phyloP scores from a whole-genome alignment of 1,140 invertebrate species.

The Drosophila burlai region DNA sequence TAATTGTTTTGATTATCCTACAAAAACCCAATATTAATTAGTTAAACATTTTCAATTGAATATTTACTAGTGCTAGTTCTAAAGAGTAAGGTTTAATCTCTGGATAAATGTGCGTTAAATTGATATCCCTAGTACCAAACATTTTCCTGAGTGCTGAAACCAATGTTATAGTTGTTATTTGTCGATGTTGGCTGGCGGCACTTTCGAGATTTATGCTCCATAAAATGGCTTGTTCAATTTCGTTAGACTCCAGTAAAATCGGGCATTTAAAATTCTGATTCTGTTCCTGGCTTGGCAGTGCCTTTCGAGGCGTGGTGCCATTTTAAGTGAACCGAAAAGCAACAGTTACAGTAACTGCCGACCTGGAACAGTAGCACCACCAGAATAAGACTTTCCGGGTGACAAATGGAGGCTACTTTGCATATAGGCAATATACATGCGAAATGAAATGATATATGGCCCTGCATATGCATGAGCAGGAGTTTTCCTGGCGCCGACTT shows the following conservation, averaged over 20 bases:
- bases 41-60: background rate
- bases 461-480: conserved; percentile 69
- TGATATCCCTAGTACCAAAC: background rate
- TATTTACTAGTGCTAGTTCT: background rate
- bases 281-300: conserved; percentile 48
- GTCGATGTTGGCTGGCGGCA: conserved; percentile 26
- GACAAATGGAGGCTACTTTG: conserved; percentile 58
- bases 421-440: conserved; percentile 50
- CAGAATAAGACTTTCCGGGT: conserved; percentile 11
- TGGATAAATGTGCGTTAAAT: too few species aligned
- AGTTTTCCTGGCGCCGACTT: conserved; percentile 48
- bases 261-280: conserved; percentile 57
- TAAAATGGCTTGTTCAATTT: conserved; percentile 68
- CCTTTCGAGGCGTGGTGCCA: conserved; percentile 60
- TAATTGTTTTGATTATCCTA: background rate
- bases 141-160: conserved; percentile 12
- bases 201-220: conserved; percentile 52
- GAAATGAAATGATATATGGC: conserved; percentile 71
- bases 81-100: too few species aligned
- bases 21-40: background rate
- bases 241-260: conserved; percentile 58
- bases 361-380: background rate
- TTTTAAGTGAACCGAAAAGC: conserved; percentile 50
- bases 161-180: conserved; percentile 20
- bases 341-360: conserved; percentile 23